Percentiles rank a stretch among this genome's conserved stretches.
phyloP scores from a whole-genome alignment of 2,888 invertebrate genomes.

The Acleris sparsana region DNA sequence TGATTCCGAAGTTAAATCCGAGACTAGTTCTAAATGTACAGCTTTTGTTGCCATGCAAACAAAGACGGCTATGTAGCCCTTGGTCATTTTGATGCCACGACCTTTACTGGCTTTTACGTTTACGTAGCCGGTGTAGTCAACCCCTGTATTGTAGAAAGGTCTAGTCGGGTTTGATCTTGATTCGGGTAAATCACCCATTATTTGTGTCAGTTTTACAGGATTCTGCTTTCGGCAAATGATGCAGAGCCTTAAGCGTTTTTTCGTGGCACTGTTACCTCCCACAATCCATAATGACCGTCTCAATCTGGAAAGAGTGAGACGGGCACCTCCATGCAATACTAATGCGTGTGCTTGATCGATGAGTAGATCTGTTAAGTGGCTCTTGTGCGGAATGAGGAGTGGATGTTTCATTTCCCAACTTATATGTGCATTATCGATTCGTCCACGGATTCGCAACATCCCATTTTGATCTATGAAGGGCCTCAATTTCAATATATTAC shows the following conservation, averaged over 20 bases:
- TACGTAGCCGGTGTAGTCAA: constrained; percentile 18
- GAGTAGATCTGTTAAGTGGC: constrained; percentile 21
- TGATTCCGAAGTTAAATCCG: constrained; percentile 19
- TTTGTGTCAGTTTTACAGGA: constrained; percentile 9
- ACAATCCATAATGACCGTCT: constrained; percentile 18
- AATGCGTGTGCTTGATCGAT: constrained; percentile 34
- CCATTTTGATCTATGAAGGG: constrained; percentile 1
- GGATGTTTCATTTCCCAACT: constrained; percentile 30
- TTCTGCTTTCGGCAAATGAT: constrained; percentile 10
- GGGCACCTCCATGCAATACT: constrained; percentile 25
- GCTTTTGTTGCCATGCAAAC: constrained; percentile 40
- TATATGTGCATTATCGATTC: constrained; percentile 12
- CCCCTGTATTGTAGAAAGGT: constrained; percentile 23
- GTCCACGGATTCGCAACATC: background rate
- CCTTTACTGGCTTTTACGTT: constrained; percentile 34
- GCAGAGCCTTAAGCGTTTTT: constrained; percentile 13
- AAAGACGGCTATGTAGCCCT: constrained; percentile 39
- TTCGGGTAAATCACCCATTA: constrained; percentile 24
- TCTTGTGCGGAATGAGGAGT: constrained; percentile 13
- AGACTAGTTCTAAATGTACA: constrained; percentile 9
- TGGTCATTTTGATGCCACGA: constrained; percentile 33
- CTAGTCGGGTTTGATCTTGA: constrained; percentile 7
- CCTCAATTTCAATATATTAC: background rate
- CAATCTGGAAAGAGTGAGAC: constrained; percentile 20
- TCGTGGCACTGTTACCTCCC: constrained; percentile 17